Evolutionary conservation across 1,140 invertebrate genomes (phyloP), one percentile per base, ranked within the genome.

Genomic region (Nymphalis io): DNA sequence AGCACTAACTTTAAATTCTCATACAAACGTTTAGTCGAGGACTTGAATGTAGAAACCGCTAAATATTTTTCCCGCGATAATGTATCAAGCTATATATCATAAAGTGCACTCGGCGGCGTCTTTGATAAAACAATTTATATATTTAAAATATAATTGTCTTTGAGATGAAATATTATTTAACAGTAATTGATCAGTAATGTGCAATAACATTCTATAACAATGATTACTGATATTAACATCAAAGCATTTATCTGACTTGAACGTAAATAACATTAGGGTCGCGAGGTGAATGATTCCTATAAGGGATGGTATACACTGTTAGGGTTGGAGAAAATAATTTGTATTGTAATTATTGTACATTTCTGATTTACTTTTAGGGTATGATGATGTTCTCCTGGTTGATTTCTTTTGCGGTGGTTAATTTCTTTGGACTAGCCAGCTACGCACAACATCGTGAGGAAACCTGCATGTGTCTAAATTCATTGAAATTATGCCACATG

Each of bases 261-360:
- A 71, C 63, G 76, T 82, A 82, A 82, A 82, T 82, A 82, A 80
- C 74, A 57, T 23, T 33, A 57, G 65, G 76, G 74, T 79, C 73
- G 61, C 39, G 48, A 73, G 75, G 78, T 76, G 72, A 76, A 64
- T 55, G 66, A 62, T 48, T 58, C 53, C 42, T 51, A 33, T 66
- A 64, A 72, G 73, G 75, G 73, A 13, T 76, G 66, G 48, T 42
- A 15, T 67, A 64, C 33, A 33, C 21, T 40, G 44, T 33, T 33
- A 33, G 27, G 27, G 27, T 33, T 23, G 23, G 23, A 8, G 27
- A 8, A 33, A 33, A 2, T n/a, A 44, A n/a, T 44, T n/a, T n/a
- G 3, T n/a, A n/a, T 44, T 44, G 11, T 44, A 15, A 15, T 3
- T 44, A 13, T 44, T 42, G 11, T 42, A 42, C 15, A 3, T 15